phyloP scores from a whole-genome alignment of 2,113 vertebrate genomes.

The Rhinolophus ferrumequinum region DNA sequence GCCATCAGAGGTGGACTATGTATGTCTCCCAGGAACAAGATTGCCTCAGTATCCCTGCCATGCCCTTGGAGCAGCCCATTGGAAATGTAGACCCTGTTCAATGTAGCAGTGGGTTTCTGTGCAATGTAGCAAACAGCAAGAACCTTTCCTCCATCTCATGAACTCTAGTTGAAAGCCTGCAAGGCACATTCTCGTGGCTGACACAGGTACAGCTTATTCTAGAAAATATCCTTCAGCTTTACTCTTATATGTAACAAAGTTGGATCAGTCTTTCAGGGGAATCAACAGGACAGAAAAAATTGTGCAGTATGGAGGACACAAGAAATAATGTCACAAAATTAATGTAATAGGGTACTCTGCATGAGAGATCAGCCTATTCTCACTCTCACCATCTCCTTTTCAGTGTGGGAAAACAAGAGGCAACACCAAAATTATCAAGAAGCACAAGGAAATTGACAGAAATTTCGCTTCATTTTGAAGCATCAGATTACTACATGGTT shows the following conservation, averaged over 20 bases:
- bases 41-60: accelerated
- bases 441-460: not conserved
- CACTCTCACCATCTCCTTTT: not conserved
- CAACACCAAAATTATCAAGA: not conserved
- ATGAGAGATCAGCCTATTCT: accelerated
- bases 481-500: not conserved
- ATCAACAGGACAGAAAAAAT: not conserved
- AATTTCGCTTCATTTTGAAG: not conserved
- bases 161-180: not conserved
- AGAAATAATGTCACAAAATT: accelerated
- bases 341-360: no score
- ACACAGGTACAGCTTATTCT: not conserved
- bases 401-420: no score
- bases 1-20: no score
- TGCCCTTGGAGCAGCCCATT: accelerated
- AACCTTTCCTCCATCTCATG: accelerated
- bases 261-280: not conserved
- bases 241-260: not conserved
- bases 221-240: not conserved
- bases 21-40: not conserved
- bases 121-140: accelerated
- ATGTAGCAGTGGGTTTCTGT: accelerated
- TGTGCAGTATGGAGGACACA: not conserved
- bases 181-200: not conserved
- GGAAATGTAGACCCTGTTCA: accelerated